Percentiles rank a stretch among this genome's conserved stretches.
Conservation (phyloP, 1,140 invertebrate species). For the Xylocopa sonorina region DNA sequence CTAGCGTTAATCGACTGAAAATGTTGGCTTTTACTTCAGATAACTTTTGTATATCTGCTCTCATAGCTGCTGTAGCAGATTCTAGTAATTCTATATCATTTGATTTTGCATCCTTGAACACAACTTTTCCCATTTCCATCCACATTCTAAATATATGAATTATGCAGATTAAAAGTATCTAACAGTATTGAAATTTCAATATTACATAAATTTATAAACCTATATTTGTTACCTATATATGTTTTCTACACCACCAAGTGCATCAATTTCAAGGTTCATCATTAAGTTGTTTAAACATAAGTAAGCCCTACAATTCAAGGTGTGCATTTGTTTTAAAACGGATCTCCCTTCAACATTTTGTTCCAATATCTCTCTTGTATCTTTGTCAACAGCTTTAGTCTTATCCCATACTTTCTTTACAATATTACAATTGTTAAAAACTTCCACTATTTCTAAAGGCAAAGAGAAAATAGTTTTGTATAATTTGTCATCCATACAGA, state of each 20-base stretch:
- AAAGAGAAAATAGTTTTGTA: constrained; percentile 65
- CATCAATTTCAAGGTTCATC: constrained; percentile 83
- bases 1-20: constrained; percentile 74
- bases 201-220: not conserved
- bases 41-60: constrained; percentile 83
- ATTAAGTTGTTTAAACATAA: constrained; percentile 87
- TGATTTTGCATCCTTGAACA: constrained; percentile 80
- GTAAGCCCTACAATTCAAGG: constrained; percentile 84
- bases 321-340: constrained; percentile 80
- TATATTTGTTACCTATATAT: constrained; percentile 75
- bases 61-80: constrained; percentile 86
- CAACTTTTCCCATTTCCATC: constrained; percentile 83
- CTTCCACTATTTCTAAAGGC: constrained; percentile 81
- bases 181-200: constrained; percentile 18
- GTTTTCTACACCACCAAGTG: constrained; percentile 83
- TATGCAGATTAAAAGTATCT: not conserved
- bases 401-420: constrained; percentile 83
- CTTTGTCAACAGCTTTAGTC: constrained; percentile 80
- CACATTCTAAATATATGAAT: constrained; percentile 78
- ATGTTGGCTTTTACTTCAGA: constrained; percentile 68
- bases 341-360: constrained; percentile 80
- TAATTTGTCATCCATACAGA: constrained; percentile 70
- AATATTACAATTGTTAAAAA: constrained; percentile 81
- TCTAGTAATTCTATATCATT: constrained; percentile 83
- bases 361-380: constrained; percentile 81